Base-by-base conservation (phyloP, 1,140 invertebrate species). In the Lasioglossum baleicum region DNA sequence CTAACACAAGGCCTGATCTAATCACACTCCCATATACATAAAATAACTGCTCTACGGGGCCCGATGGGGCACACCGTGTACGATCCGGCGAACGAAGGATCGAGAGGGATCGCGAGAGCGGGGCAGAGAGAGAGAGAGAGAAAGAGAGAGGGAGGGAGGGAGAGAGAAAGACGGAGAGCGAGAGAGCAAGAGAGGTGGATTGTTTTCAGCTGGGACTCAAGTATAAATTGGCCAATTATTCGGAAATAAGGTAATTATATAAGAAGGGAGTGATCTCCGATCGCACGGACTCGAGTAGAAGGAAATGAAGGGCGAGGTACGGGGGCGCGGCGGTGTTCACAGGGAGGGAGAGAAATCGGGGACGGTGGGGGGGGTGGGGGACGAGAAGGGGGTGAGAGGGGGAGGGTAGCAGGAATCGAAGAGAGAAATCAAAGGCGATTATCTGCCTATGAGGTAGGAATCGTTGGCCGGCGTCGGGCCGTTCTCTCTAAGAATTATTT, bases 211-310 rank as follows among this genome's bases (percentile, higher is more conserved):
- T 92, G 91, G 90, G 89, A 92, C 91, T 92, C 91, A 91, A 93
- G 92, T 93, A 93, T 92, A 93, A 93, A 93, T 92, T 93, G 92
- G 91, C 91, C 91, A 92, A 93, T 93, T 92, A 93, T 92, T 93
- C 91, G 92, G 91, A 92, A 93, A 93, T 92, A 92, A 92, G 91
- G 91, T 93, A 93, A 93, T 93, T 93, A 93, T 92, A 93, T 92
- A 93, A 93, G 90, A 92, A 91, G 91, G 89, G 91, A 92, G 90
- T 92, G 91, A 92, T 92, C 91, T 91, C 87, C 87, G 88, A 90
- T 90, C 86, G 83, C 85, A 75, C 85, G 84, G 85, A 88, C 82
- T 85, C 82, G 68, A 61, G 51, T 63, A 73, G 82, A 84, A 84
- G 83, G 79, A 74, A 74, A 77, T 44, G 83, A 81, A 67, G 79